phyloP scores from a whole-genome alignment of 2,888 invertebrate species.

The Mythimna pallens region DNA sequence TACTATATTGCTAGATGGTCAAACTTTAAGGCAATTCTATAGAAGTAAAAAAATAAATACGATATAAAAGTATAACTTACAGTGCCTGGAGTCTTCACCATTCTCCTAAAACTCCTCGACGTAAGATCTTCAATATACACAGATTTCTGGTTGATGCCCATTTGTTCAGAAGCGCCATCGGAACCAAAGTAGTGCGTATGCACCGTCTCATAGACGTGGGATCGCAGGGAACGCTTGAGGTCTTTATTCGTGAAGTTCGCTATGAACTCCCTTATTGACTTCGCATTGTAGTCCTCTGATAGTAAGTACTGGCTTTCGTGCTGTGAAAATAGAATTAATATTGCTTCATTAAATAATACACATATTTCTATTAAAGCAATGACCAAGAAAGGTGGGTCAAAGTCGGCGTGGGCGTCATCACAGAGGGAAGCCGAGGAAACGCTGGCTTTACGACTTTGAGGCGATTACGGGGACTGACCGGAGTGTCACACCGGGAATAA shows the following conservation, averaged over 20 bases:
- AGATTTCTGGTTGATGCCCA: constrained; percentile 68
- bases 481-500: too few relatives aligned
- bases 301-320: constrained; percentile 93
- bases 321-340: constrained; percentile 79
- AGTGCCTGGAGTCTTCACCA: constrained; percentile 91
- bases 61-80: constrained; percentile 78
- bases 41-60: too few relatives aligned
- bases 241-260: constrained; percentile 86
- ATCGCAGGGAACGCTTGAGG: constrained; percentile 82
- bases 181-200: constrained; percentile 86
- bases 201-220: constrained; percentile 77
- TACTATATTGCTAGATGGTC: too few relatives aligned
- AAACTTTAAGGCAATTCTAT: too few relatives aligned
- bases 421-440: too few relatives aligned
- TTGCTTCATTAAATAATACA: too few relatives aligned
- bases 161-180: constrained; percentile 64
- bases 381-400: too few relatives aligned
- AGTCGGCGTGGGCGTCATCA: too few relatives aligned
- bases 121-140: constrained; percentile 92
- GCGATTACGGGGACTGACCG: too few relatives aligned
- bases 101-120: constrained; percentile 91
- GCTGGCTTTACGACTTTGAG: too few relatives aligned
- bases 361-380: too few relatives aligned
- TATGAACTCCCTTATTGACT: constrained; percentile 89
- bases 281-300: constrained; percentile 86